Evolutionary conservation across 2,797 vertebrate genomes (phyloP).

Genomic region (Onychomys torridus): DNA sequence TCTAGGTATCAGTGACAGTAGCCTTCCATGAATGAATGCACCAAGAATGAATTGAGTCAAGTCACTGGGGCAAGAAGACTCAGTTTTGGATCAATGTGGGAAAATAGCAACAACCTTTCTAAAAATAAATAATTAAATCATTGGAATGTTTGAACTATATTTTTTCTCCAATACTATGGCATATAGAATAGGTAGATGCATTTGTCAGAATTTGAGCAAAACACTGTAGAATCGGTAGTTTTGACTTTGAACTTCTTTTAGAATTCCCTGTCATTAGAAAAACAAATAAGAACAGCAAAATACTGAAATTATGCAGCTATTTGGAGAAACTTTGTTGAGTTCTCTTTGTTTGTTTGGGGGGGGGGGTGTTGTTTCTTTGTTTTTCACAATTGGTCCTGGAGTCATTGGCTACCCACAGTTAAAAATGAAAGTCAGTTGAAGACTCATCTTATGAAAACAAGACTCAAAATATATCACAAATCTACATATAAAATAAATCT

Average conservation of each 20-base stretch:
- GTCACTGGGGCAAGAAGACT: too few relatives aligned
- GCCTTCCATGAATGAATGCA: neutral
- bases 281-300: neutral
- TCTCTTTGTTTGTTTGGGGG: neutral
- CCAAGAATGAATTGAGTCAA: neutral
- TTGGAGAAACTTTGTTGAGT: neutral
- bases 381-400: neutral
- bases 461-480: neutral
- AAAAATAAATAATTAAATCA: neutral
- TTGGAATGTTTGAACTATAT: neutral
- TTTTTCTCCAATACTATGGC: neutral
- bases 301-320: neutral
- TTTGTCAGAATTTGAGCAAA: neutral
- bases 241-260: neutral
- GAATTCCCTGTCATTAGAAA: neutral
- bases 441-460: neutral
- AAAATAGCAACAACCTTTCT: neutral
- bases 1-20: neutral
- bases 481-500: neutral
- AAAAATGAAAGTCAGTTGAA: neutral
- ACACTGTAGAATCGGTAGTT: neutral
- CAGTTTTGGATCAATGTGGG: neutral
- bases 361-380: neutral
- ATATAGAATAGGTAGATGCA: fast-evolving
- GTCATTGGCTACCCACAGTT: neutral